phyloP scores from a whole-genome alignment of 2,888 invertebrate genomes.

The Ceramica pisi region DNA sequence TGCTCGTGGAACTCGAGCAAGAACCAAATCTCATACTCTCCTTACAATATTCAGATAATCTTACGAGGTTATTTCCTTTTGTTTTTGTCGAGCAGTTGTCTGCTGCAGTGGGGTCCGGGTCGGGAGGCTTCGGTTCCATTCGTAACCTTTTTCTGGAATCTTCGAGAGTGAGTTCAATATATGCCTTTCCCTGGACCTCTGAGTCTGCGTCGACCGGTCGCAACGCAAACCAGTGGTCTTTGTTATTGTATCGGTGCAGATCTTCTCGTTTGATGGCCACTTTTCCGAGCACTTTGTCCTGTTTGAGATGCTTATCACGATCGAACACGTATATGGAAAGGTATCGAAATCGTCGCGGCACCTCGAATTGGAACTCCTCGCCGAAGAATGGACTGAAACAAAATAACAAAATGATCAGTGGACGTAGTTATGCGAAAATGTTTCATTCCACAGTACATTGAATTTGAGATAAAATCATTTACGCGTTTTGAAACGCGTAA shows the following conservation, averaged over 20 bases:
- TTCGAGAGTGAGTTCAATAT: constrained; percentile 94
- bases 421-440: too few relatives aligned
- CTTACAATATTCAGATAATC: constrained; percentile 87
- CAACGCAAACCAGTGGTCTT: constrained; percentile 98
- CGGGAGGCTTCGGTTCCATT: constrained; percentile 89
- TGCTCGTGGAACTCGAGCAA: constrained; percentile 87
- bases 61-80: constrained; percentile 85
- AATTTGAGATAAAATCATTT: too few relatives aligned
- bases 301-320: constrained; percentile 95
- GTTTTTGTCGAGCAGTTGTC: constrained; percentile 80
- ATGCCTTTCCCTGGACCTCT: constrained; percentile 97
- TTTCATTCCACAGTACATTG: too few relatives aligned
- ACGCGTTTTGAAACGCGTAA: too few relatives aligned
- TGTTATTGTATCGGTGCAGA: constrained; percentile 96
- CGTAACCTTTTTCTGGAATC: constrained; percentile 89
- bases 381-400: constrained; percentile 96
- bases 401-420: constrained; percentile 44
- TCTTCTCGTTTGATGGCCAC: constrained; percentile 97
- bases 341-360: constrained; percentile 97
- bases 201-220: constrained; percentile 96
- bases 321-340: constrained; percentile 97
- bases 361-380: constrained; percentile 98
- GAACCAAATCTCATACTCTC: constrained; percentile 88
- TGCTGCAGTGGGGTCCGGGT: constrained; percentile 79
- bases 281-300: constrained; percentile 95